Evolutionary conservation across 2,113 vertebrate species (phyloP), one percentile per base, ranked within the genome.

Genomic region (Hassar affinis): DNA sequence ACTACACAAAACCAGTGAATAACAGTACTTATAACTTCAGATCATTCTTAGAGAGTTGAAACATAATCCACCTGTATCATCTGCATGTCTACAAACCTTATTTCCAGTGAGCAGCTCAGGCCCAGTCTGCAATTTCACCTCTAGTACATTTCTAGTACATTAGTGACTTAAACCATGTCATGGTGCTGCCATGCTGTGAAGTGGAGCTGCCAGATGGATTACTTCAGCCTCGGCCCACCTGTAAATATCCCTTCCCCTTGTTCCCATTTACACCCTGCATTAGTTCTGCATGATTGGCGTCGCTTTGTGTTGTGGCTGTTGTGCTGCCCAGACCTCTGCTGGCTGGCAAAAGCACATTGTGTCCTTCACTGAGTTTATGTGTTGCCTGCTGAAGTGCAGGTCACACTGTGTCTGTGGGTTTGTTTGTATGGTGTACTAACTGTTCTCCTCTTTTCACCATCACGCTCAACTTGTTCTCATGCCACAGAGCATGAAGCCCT

Each of bases 241-340:
- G 59, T 84, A 81, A 84, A 88, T 88, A 83, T 78, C 49, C 83
- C 9, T 35, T 42, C 69, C 71, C 7, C 6, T 83, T 75, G n/a
- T 81, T 27, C 49, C 57, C 72, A 72, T 72, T 85, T 68, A 78
- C 84, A 89, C 56, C 64, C 57, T 81, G 85, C 3, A 86, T 92
- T 90, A 91, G 90, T 91, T 92, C 88, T 90, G 89, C 89, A 85
- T 86, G 85, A 88, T 88, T 89, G 88, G 88, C 86, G 85, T 86
- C 86, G 87, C 86, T 91, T 90, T 90, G 91, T 91, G 90, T 85
- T 78, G 56, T 27, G 54, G 80, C 87, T 86, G 88, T 90, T 90
- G 79, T 15, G 20, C 81, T 89, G 86, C 89, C 85, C 88, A 91
- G 91, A 91, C 90, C 68, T 74, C 87, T 81, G 76, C 84, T 86